Evolutionary conservation across 2,797 vertebrate genomes (phyloP), one percentile per base, ranked within the genome.

Genomic region (Poeciliopsis paucimaculata): DNA sequence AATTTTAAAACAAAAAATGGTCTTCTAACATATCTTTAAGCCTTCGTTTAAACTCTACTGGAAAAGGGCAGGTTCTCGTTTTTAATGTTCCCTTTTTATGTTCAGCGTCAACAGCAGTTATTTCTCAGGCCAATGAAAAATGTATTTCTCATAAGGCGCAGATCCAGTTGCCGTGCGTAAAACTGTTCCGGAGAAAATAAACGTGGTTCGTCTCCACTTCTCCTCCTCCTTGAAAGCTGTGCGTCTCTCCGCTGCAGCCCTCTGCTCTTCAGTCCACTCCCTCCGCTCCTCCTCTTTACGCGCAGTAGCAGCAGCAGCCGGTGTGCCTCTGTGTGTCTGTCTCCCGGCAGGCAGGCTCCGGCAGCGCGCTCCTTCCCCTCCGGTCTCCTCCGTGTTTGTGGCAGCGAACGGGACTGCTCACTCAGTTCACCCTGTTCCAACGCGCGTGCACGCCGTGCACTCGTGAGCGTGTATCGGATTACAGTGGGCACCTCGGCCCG

Each of bases 401-500:
- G 85, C 86, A 85, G 88, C 20, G 66, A 71, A 86, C 75, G 47
- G 70, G 55, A 79, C 85, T 9, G 88, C 90, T 91, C 91, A 77
- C 88, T 90, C 93, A 77, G 49, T 89, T 36, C 75, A 91, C 90
- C 90, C 90, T 71, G 83, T 73, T 87, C 73, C 43, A 0, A 51
- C 8, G 83, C 62, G 88, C 86, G 82, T 83, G 86, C 84, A 73
- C 84, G 85, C 20, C 23, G 39, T 28, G 77, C 83, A 82, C 82
- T 46, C 68, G 88, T 2, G 86, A 79, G 72, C 66, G 82, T 85
- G 92, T 90, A 91, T 94, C 92, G 88, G 90, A 93, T 95, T 95
- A 95, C 92, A 94, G 91, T 90, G 87, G 90, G 90, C 92, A 94
- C 91, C 92, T 92, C 89, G 89, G 77, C 86, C 93, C 92, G 92